Base-by-base conservation (phyloP, 2,113 vertebrate genomes). In the Montifringilla adamsi region DNA sequence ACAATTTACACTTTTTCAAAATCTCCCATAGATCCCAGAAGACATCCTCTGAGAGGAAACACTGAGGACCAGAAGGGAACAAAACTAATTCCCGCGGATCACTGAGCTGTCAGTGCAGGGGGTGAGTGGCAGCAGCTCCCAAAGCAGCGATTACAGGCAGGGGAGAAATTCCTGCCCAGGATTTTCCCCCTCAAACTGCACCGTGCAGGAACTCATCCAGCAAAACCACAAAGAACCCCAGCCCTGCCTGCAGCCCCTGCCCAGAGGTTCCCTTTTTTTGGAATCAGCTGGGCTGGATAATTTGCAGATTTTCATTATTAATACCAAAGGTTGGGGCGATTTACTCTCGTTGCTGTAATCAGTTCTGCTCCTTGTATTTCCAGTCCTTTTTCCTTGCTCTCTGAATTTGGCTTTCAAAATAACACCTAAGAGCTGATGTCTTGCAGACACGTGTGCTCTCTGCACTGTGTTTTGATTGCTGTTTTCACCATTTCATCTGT, bases 161-260 rank as follows among this genome's bases (percentile, higher is more conserved):
- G 63, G 78, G 77, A 96, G 44, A 84, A 84, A 94, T 50, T 86
- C 94, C 72, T 94, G 87, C 90, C 77, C 76, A 86, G 73, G 87
- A 84, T 95, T 94, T 96, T 90, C 74, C 12, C 16, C 13, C 31
- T 33, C 33, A 39, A 76, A 35, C 23, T 43, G 27, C 44, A 41
- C 39, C 39, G 10, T 31, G 30, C 33, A 31, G 28, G 11, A 23
- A 14, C 43, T 80, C 13, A 15, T 59, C 39, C 58, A 72, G 15
- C 2, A 3, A 9, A 44, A 46, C 16, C 35, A 83, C 27, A 58
- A 85, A 37, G 9, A 50, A 14, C 19, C n/a, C 28, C 10, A 33
- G 24, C 14, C 20, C 7, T 79, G 17, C 1, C 2, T 55, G 35
- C 30, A 55, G 8, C 13, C 12, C 22, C 31, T 43, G n/a, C 11